A percentile compares a stretch with the other conserved stretches of the same genome.
These are phyloP conservation scores for Caenorhabditis becei DNA, from an alignment of 2,888 invertebrate genomes.

Conservation along the genomic window DNA sequence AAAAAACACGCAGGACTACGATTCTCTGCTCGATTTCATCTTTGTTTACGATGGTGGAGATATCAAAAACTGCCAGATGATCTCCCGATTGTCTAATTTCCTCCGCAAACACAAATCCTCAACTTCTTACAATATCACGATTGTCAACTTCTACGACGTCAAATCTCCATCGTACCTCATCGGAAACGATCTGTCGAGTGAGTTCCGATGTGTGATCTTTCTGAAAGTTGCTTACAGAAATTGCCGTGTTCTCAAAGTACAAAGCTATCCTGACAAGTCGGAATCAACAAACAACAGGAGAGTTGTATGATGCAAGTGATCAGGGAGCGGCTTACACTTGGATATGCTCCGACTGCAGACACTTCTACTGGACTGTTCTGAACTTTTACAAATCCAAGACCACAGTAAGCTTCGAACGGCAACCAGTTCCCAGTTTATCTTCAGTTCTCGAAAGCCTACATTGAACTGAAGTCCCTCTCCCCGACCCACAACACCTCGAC, in stretches of 20 bases:
- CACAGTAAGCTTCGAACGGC: slow-evolving; percentile 6
- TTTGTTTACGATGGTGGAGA: slow-evolving; percentile 55
- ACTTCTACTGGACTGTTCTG: slow-evolving; percentile 51
- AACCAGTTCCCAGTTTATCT: no score
- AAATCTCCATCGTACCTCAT: slow-evolving; percentile 49
- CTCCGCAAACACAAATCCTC: slow-evolving; percentile 27
- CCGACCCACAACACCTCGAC: slow-evolving; percentile 35
- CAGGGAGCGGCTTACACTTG: slow-evolving; percentile 50
- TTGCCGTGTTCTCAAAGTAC: slow-evolving; percentile 47
- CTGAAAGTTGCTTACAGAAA: slow-evolving; percentile 22
- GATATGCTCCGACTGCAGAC: slow-evolving; percentile 52
- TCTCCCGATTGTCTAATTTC: slow-evolving; percentile 28
- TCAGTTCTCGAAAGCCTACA: slow-evolving; percentile 33
- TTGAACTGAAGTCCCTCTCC: slow-evolving; percentile 41
- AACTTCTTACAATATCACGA: slow-evolving; percentile 15
- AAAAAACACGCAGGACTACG: slow-evolving; percentile 53
- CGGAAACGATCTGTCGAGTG: slow-evolving; percentile 46
- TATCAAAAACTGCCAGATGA: slow-evolving; percentile 34
- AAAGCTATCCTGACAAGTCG: slow-evolving; percentile 47
- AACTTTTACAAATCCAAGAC: slow-evolving; percentile 44
- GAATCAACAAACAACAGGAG: slow-evolving; percentile 53
- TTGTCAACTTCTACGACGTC: slow-evolving; percentile 39
- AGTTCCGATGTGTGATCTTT: not conserved
- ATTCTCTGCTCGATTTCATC: slow-evolving; percentile 38
- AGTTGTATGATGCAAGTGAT: slow-evolving; percentile 48